phyloP scores from a whole-genome alignment of 2,888 invertebrate genomes.

The Maniola hyperantus region DNA sequence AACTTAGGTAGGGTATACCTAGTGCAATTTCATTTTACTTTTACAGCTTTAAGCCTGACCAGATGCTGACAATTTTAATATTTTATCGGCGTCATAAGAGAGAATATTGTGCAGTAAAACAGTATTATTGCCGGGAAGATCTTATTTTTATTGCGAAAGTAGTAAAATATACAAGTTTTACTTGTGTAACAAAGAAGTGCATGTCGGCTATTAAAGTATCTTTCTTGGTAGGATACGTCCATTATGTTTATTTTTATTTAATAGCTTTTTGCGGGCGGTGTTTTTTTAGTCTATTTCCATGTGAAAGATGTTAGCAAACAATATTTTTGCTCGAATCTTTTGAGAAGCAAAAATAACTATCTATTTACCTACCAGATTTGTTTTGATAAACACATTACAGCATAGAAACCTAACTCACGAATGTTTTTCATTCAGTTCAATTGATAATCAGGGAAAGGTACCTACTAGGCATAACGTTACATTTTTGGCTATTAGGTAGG shows the following conservation, averaged over 20 bases:
- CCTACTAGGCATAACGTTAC: no score
- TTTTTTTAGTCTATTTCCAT: neutral
- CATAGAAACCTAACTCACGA: no score
- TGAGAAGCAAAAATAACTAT: no score
- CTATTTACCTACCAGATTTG: no score
- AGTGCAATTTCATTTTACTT: conserved; percentile 14
- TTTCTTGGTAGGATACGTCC: neutral
- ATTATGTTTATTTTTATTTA: neutral
- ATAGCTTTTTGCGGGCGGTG: neutral
- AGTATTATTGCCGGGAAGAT: neutral
- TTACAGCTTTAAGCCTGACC: conserved; percentile 19
- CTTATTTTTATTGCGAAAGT: conserved; percentile 15
- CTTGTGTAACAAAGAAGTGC: conserved; percentile 4
- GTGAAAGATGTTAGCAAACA: neutral
- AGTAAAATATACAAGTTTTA: conserved; percentile 12
- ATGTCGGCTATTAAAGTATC: neutral
- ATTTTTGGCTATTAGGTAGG: no score
- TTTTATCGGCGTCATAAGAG: neutral
- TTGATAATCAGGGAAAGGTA: no score
- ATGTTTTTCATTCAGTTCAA: no score
- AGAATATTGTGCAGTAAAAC: conserved; percentile 13
- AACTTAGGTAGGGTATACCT: neutral
- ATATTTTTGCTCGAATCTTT: no score
- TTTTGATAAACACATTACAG: no score
- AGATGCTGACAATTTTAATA: conserved; percentile 18